A percentile compares a stretch with the other conserved stretches of the same genome.
Evolutionary conservation across 2,797 vertebrate genomes (phyloP).

Genomic region (Phalloptychus januarius): DNA sequence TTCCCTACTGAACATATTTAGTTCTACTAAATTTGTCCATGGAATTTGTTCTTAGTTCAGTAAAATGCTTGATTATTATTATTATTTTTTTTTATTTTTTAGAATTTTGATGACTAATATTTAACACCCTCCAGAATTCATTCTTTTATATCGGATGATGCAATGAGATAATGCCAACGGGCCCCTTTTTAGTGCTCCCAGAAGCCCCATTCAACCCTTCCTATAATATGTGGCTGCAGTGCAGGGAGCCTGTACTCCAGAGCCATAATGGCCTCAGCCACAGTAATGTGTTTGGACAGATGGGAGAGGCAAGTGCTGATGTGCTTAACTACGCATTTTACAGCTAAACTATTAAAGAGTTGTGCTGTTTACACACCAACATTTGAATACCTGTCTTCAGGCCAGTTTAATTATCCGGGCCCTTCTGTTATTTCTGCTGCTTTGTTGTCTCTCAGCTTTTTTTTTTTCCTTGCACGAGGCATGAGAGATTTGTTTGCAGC

Average conservation of each 20-base stretch:
- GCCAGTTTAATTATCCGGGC: constrained; percentile 88
- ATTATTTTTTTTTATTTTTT: too few relatives aligned
- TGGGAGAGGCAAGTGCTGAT: constrained; percentile 83
- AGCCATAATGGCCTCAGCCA: constrained; percentile 74
- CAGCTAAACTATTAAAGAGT: constrained; percentile 87
- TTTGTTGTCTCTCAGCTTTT: constrained; percentile 82
- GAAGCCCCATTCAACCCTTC: constrained; percentile 40
- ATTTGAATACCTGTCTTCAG: constrained; percentile 88
- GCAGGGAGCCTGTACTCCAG: constrained; percentile 66
- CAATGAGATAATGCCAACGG: constrained; percentile 50
- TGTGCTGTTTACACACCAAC: constrained; percentile 86
- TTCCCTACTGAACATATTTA: not conserved
- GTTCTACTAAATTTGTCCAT: not conserved
- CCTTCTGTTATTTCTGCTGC: constrained; percentile 85
- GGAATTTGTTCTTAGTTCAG: not conserved
- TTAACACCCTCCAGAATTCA: not conserved
- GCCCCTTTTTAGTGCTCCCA: constrained; percentile 48
- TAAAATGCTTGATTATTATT: not conserved
- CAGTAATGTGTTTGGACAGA: constrained; percentile 83
- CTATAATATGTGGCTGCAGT: constrained; percentile 52
- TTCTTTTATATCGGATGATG: constrained; percentile 11
- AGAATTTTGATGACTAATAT: not conserved
- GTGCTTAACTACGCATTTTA: constrained; percentile 87
- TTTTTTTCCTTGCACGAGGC: constrained; percentile 58
- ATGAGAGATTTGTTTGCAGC: constrained; percentile 82